phyloP scores from a whole-genome alignment of 2,797 vertebrate species.

The Octomys mimax region DNA sequence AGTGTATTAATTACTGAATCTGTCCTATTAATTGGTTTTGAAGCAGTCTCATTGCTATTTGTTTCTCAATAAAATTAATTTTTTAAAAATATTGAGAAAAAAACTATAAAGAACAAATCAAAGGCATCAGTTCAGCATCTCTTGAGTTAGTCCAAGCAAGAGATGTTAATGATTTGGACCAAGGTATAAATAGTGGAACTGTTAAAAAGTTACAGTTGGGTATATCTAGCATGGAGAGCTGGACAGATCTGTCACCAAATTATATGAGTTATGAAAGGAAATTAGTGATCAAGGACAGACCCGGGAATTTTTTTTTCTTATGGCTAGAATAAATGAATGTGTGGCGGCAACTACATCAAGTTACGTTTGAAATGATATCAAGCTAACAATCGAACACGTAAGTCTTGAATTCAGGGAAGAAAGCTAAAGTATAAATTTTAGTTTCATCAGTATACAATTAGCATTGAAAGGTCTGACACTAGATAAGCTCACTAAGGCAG shows the following conservation, averaged over 20 bases:
- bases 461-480: neutral
- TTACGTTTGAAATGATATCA: conserved; percentile 6
- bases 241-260: neutral
- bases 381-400: neutral
- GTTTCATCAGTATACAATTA: neutral
- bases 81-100: neutral
- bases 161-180: neutral
- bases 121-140: neutral
- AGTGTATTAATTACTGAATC: no score
- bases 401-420: conserved; percentile 4
- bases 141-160: neutral
- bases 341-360: neutral
- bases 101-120: neutral
- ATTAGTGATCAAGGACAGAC: neutral
- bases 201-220: neutral
- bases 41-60: no score
- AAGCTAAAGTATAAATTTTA: conserved; percentile 8
- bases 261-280: neutral
- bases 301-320: neutral
- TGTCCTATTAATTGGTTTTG: no score
- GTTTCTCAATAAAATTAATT: no score
- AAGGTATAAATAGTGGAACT: neutral
- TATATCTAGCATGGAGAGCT: neutral
- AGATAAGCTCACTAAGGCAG: conserved; percentile 27
- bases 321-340: neutral